phyloP scores from a whole-genome alignment of 1,140 invertebrate species.

The Paraescarpia echinospica region DNA sequence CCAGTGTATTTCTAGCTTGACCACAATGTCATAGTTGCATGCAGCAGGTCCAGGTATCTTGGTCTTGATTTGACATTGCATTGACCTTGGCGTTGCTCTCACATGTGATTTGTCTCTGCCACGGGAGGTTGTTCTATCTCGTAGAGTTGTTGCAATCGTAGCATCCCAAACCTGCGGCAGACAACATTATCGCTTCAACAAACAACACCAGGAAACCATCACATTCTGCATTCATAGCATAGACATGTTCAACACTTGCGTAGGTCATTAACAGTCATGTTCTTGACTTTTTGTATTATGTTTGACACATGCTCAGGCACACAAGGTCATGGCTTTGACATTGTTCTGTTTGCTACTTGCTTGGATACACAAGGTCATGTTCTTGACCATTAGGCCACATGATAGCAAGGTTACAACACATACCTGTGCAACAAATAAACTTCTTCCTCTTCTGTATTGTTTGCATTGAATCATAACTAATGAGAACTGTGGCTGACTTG shows the following conservation, averaged over 20 bases:
- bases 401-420: too few species aligned
- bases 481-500: background rate
- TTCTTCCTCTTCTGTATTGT: too few species aligned
- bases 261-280: background rate
- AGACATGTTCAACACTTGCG: background rate
- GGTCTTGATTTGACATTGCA: background rate
- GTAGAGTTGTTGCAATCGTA: constrained; percentile 25
- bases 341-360: too few species aligned
- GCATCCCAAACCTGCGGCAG: constrained; percentile 23
- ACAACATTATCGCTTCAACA: background rate
- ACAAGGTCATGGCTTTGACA: too few species aligned
- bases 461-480: background rate
- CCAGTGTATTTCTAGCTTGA: background rate
- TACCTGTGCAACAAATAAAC: background rate
- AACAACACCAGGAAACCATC: background rate
- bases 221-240: background rate
- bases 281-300: background rate
- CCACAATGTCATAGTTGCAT: background rate
- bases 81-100: background rate
- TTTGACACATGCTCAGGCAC: background rate
- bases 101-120: constrained; percentile 13
- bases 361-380: too few species aligned
- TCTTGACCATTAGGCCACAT: too few species aligned
- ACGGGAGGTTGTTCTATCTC: constrained; percentile 28
- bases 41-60: background rate